Evolutionary conservation across 2,113 vertebrate species (phyloP), one percentile per base, ranked within the genome.

Genomic region (Terrapene triunguis): DNA sequence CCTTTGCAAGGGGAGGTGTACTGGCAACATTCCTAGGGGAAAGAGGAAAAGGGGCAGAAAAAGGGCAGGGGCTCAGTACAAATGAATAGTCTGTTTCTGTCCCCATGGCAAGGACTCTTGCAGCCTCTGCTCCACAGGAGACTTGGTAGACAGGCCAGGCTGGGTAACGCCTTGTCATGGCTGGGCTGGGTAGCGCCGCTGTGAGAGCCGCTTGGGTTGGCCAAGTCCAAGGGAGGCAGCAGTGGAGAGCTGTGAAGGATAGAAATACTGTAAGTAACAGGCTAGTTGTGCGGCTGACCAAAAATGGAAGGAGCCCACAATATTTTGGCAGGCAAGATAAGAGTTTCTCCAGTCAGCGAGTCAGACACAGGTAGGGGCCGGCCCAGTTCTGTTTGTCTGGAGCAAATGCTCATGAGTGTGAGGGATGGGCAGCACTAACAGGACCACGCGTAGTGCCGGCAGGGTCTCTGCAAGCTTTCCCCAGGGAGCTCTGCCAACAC

Each of bases 191-290:
- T 98, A 98, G 69, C 97, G 96, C 5, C 82, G 96, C 84, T 93
- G 98, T 42, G 98, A 97, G 2, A 98, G 96, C n/a, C 93, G 96
- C 80, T 85, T 90, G 53, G 95, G 95, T 17, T 93, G 97, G 55
- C 6, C 92, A 80, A 88, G 74, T 19, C 92, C 89, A 6, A 93
- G 35, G 32, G 69, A 14, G 9, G 1, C 4, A 5, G 97, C 12
- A 1, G 69, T 16, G 0, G 80, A 3, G 3, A 98, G 80, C 98
- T 98, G 94, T 24, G 72, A 92, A 87, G 89, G 22, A 95, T 22
- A 94, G 8, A 94, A 50, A 96, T 19, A 59, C 1, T 2, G 1
- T 1, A n/a, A 17, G 1, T 1, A 4, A 57, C 65, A 38, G 65
- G 76, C 35, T 72, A 47, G 42, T 27, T 13, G 42, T 44, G 74